A percentile compares a stretch with the other conserved stretches of the same genome.
phyloP scores from a whole-genome alignment of 2,888 invertebrate species.

The Apomyelois bistriatella region DNA sequence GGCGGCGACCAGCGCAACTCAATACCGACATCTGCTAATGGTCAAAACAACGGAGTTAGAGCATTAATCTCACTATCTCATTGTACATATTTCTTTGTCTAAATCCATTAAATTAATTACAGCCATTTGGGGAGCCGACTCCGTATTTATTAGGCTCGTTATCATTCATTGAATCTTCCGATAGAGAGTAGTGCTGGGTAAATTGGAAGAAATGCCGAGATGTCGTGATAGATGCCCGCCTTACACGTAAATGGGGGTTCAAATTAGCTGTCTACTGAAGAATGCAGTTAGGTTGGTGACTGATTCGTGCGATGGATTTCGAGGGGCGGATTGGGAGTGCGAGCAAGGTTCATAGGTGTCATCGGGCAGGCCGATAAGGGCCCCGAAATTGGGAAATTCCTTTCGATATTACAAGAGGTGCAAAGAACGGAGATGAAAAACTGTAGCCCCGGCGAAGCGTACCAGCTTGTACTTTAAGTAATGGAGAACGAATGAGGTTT shows the following conservation, averaged over 20 bases:
- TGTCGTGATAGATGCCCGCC: slow-evolving; percentile 67
- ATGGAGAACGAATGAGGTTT: background rate
- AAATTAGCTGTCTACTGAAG: slow-evolving; percentile 73
- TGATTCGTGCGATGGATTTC: slow-evolving; percentile 53
- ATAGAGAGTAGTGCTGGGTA: slow-evolving; percentile 59
- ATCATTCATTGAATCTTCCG: slow-evolving; percentile 78
- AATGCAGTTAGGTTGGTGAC: slow-evolving; percentile 72
- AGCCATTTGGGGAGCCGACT: slow-evolving; percentile 71
- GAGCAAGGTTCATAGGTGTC: slow-evolving; percentile 70
- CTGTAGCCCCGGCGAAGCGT: background rate
- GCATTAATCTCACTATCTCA: slow-evolving; percentile 75
- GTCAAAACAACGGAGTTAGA: slow-evolving; percentile 56
- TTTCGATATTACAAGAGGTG: slow-evolving; percentile 53
- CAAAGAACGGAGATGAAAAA: slow-evolving; percentile 33
- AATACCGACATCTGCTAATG: slow-evolving; percentile 48
- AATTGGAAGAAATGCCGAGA: slow-evolving; percentile 64
- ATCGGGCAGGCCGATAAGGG: slow-evolving; percentile 51
- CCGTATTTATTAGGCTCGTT: slow-evolving; percentile 78
- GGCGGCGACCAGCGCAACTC: slow-evolving; percentile 27
- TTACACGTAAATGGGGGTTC: slow-evolving; percentile 71
- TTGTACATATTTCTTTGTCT: slow-evolving; percentile 78
- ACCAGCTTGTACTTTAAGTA: slow-evolving; percentile 3
- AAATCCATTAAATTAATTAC: slow-evolving; percentile 80
- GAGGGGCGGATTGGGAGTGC: slow-evolving; percentile 39
- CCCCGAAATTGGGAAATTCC: slow-evolving; percentile 67